These are phyloP conservation scores for Willowsia nigromaculata DNA, from an alignment of 2,888 invertebrate species.

Conservation along the genomic window DNA sequence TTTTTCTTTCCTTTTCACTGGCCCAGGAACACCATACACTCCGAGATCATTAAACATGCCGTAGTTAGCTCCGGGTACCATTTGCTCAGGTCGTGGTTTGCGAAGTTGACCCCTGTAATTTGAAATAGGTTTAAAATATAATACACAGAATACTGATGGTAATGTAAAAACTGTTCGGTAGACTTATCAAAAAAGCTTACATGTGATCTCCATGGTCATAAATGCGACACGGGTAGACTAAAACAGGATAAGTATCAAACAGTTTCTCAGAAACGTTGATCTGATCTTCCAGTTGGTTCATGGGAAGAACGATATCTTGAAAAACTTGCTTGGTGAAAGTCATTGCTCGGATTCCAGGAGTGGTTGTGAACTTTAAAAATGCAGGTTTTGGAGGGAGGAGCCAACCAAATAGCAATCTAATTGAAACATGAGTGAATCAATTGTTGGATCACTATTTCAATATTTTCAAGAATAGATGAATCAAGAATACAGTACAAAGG, in stretches of 20 bases:
- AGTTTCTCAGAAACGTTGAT: slow-evolving; percentile 83
- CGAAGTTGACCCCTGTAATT: slow-evolving; percentile 83
- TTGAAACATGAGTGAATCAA: too few relatives aligned
- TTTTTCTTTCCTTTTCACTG: slow-evolving; percentile 83
- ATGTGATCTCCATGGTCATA: slow-evolving; percentile 84
- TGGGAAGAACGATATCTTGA: slow-evolving; percentile 86
- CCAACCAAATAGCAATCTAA: slow-evolving; percentile 85
- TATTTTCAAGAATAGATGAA: too few relatives aligned
- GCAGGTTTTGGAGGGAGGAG: slow-evolving; percentile 86
- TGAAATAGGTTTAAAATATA: background rate
- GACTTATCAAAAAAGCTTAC: slow-evolving; percentile 69
- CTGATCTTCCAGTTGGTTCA: slow-evolving; percentile 85
- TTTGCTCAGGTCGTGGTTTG: slow-evolving; percentile 83
- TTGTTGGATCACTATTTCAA: too few relatives aligned
- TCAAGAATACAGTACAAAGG: too few relatives aligned
- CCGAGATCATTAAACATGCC: slow-evolving; percentile 88
- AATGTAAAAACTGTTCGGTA: background rate
- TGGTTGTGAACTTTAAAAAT: slow-evolving; percentile 87
- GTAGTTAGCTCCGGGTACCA: slow-evolving; percentile 85
- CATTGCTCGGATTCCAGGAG: slow-evolving; percentile 85
- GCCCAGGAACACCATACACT: slow-evolving; percentile 86
- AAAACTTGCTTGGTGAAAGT: slow-evolving; percentile 87
- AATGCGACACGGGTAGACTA: slow-evolving; percentile 86
- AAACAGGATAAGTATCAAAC: slow-evolving; percentile 85
- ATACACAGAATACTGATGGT: too few relatives aligned